Evolutionary conservation across 2,797 vertebrate genomes (phyloP), one percentile per base, ranked within the genome.

Genomic region (Bryconaethiops microstoma): DNA sequence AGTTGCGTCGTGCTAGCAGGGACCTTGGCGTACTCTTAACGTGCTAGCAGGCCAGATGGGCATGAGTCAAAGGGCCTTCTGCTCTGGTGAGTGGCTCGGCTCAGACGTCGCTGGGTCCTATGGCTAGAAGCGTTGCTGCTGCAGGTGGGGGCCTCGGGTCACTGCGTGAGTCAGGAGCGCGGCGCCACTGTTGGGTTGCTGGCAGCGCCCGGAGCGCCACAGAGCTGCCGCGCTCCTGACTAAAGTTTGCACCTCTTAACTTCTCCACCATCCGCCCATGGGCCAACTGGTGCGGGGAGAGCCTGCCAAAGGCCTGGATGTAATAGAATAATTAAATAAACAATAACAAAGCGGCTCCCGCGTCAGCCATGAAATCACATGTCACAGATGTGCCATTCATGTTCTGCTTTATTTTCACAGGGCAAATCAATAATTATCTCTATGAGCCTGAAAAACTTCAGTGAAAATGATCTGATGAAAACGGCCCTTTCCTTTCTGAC

Each of bases 51-150:
- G 90, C 92, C 94, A 95, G 94, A 95, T 95, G 94, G 94, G 88
- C 88, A 92, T 95, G 93, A 95, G 93, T 95, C 94, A 95, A 94
- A 94, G 91, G 91, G 78, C 93, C 93, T 93, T 94, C 93, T 94
- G 93, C 90, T 87, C 86, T 83, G 87, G 90, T 89, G 91, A 85
- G 90, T 88, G 90, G 86, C 87, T 87, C 85, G 83, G 84, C 87
- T 88, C 83, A 83, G 87, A 83, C 90, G 88, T 85, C 81, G 80
- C 86, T 86, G 82, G 83, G 88, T 85, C 82, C 85, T 85, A 81
- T 55, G 74, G 64, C 84, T 91, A 88, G 92, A 92, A 90, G 86
- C 85, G 85, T 85, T 89, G 91, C 91, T 90, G 88, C 89, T 90
- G 87, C 93, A 93, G 93, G 92, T 93, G 92, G 92, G 92, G 89